Base-by-base conservation (phyloP, 2,888 invertebrate genomes). In the Serripes groenlandicus region DNA sequence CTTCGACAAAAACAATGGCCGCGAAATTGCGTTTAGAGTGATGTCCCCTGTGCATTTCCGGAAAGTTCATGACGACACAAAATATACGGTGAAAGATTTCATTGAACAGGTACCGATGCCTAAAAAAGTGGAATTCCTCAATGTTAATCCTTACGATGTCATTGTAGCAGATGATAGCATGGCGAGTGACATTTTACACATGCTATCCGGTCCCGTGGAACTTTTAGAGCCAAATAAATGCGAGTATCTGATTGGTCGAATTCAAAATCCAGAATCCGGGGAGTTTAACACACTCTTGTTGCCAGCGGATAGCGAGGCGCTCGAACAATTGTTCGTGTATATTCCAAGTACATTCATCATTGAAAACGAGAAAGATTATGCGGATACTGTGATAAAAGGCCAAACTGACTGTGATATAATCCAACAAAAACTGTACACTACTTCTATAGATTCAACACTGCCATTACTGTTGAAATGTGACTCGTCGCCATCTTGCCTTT, bases 41-140 rank as follows among this genome's bases (percentile, higher is more conserved):
- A 49, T 80, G 42, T 58, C 82, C 18, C 71, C 85, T 9, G 64
- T 82, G 7, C 77, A 78, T 34, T 85, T 85, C 60, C 74, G 42
- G 26, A 77, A 78, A 75, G 68, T 80, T 30, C 42, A 72, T 4
- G 82, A 85, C 72, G 75, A 32, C 7, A 76, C 79, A n/a, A 85
- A 77, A 74, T 73, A 81, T 37, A 70, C 58, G 21, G 11, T 86
- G 4, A 75, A 81, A 69, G 83, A 83, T 26, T 75, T 86, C 52
- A 66, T 83, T n/a, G 86, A 86, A 21, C 78, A 74, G n/a, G 28
- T 86, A n/a, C 60, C 78, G 30, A 56, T 86, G 18, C 86, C 86
- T 0, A 81, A 83, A 42, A 74, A 49, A 26, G 83, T 86, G 32
- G 80, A 81, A 68, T 83, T 83, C 64, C 15, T 81, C 7, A 56